Percentiles rank a stretch among this genome's conserved stretches.
phyloP scores from a whole-genome alignment of 2,888 invertebrate species.

The Dexiosoma caninum region DNA sequence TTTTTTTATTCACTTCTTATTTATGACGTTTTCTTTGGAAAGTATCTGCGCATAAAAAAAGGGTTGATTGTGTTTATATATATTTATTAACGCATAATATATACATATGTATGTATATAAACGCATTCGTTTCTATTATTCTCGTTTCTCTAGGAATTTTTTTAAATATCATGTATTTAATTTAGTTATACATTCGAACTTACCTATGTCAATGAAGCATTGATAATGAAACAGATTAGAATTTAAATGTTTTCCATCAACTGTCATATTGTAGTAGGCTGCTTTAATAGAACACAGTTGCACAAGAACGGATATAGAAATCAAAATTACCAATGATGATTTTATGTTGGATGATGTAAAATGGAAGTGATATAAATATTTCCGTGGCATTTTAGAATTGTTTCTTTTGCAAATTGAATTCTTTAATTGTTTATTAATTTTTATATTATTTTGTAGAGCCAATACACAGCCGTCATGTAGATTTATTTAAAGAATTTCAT shows the following conservation, averaged over 20 bases:
- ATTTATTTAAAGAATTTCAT: no score
- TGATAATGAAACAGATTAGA: conserved; percentile 13
- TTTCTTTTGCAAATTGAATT: neutral
- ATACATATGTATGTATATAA: no score
- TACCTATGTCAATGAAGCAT: conserved; percentile 37
- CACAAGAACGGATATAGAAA: neutral
- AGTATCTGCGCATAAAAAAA: no score
- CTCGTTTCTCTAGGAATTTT: no score
- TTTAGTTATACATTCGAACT: conserved; percentile 1
- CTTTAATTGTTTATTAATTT: neutral
- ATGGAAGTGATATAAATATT: conserved; percentile 13
- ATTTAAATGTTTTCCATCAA: neutral
- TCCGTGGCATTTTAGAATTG: conserved; percentile 6
- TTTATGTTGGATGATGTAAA: neutral
- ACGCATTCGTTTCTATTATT: no score
- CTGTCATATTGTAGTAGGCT: neutral
- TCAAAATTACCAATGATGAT: conserved; percentile 3
- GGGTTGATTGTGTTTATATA: no score
- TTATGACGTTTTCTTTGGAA: no score
- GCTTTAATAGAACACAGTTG: neutral
- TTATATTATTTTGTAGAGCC: neutral
- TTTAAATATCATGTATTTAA: no score
- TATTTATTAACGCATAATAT: no score
- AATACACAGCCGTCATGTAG: no score
- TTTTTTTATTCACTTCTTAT: no score